Evolutionary conservation across 2,888 invertebrate species (phyloP), one percentile per base, ranked within the genome.

Genomic region (Limnephilus lunatus): DNA sequence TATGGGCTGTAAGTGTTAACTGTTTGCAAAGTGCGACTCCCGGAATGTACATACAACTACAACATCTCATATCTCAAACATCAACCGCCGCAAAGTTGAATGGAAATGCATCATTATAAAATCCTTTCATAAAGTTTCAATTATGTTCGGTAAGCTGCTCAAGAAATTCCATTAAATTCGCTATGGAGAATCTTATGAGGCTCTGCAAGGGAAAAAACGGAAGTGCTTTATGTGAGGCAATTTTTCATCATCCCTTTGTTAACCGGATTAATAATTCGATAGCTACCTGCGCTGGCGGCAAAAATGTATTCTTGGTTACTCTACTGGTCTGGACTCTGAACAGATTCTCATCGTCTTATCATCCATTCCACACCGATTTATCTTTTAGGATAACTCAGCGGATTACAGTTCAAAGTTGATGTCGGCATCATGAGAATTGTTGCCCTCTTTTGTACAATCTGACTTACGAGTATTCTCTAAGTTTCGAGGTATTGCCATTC

Each of bases 101-200:
- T 30, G n/a, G 86, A 48, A 68, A 80, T 35, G 88, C 68, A 80
- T 88, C 88, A n/a, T 80, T 68, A 89, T 80, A 35, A n/a, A 89
- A 80, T 80, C 80, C 88, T 68, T 80, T 80, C 88, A 89, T 15
- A 81, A 89, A 89, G 35, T 89, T 89, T 35, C 88, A 81, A 89
- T 89, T 89, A 89, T 89, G 88, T 80, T 89, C 88, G 11, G 88
- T 89, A 89, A 89, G 88, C 88, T 89, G 44, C 88, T 89, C 80
- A 81, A 89, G 80, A 35, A 89, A 89, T 89, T 80, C 88, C 30
- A 81, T 80, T 89, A 80, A 89, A 87, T 15, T 87, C 39, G 31
- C 39, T 35, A 53, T 15, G 68, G 81, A 11, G 80, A n/a, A 89
- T 80, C 81, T 89, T 80, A 32, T 11, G 30, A 80, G 35, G 88